Conservation (phyloP, 2,113 vertebrate species). For the Hoplias malabaricus region DNA sequence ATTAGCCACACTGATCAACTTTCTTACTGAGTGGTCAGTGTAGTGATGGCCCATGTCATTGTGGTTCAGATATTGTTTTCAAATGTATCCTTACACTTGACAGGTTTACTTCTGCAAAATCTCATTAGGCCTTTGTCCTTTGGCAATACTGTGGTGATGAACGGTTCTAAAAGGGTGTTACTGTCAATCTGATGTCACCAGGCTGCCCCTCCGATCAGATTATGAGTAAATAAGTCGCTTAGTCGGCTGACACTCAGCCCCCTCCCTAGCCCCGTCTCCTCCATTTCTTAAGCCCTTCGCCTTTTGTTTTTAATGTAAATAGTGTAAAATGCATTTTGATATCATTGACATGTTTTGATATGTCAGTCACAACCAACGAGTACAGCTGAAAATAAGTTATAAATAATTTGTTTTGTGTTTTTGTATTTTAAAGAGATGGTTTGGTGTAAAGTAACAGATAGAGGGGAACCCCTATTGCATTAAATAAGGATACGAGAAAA, state of each 20-base stretch:
- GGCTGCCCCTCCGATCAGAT: slow-evolving; percentile 55
- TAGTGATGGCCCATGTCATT: neutral
- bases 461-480: slow-evolving; percentile 4
- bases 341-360: slow-evolving; percentile 86
- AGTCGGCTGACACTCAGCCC: slow-evolving; percentile 54
- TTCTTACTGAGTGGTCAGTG: neutral
- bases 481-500: neutral
- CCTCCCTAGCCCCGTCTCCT: slow-evolving; percentile 6
- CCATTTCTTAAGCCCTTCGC: slow-evolving; percentile 46
- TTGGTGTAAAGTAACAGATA: slow-evolving; percentile 25
- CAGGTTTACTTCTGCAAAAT: neutral
- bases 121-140: neutral
- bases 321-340: slow-evolving; percentile 86
- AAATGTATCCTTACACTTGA: neutral
- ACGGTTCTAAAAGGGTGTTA: neutral
- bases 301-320: slow-evolving; percentile 74
- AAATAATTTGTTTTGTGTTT: slow-evolving; percentile 75
- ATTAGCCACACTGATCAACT: neutral
- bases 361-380: slow-evolving; percentile 68
- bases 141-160: neutral
- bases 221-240: slow-evolving; percentile 36
- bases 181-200: slow-evolving; percentile 42
- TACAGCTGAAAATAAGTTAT: slow-evolving; percentile 60
- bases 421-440: slow-evolving; percentile 51
- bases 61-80: neutral